phyloP scores from a whole-genome alignment of 1,140 invertebrate species.

The Lepidostoma basale region DNA sequence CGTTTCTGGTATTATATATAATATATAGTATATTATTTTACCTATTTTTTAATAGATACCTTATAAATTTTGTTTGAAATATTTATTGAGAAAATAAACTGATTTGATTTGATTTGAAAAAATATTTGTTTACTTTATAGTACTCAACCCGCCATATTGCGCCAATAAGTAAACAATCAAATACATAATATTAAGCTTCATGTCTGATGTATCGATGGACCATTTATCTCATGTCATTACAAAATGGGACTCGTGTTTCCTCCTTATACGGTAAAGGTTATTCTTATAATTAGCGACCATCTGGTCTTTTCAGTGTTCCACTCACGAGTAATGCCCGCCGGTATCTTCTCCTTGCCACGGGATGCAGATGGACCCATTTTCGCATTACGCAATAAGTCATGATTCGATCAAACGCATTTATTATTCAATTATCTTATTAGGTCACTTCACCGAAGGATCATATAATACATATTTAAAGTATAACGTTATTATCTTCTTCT shows the following conservation, averaged over 20 bases:
- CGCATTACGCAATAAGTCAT: too few species aligned
- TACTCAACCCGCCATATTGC: background rate
- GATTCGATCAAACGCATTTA: too few species aligned
- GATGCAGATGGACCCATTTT: too few species aligned
- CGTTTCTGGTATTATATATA: too few species aligned
- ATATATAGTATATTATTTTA: too few species aligned
- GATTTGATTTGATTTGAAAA: background rate
- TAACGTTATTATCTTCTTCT: too few species aligned
- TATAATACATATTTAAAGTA: too few species aligned
- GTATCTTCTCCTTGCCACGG: too few species aligned
- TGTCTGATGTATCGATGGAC: background rate
- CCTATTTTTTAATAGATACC: background rate
- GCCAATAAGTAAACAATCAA: background rate
- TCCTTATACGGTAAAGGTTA: constrained; percentile 17
- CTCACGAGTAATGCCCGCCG: background rate
- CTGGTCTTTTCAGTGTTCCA: constrained; percentile 6
- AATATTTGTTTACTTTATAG: background rate
- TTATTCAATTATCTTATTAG: too few species aligned
- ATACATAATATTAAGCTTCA: background rate
- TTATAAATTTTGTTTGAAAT: background rate
- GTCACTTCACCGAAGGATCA: too few species aligned
- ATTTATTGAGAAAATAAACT: too few species aligned
- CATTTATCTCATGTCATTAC: background rate
- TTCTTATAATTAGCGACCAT: constrained; percentile 1
- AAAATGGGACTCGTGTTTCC: background rate